A percentile compares a stretch with the other conserved stretches of the same genome.
phyloP scores from a whole-genome alignment of 2,888 invertebrate genomes.

The Hesperia comma region DNA sequence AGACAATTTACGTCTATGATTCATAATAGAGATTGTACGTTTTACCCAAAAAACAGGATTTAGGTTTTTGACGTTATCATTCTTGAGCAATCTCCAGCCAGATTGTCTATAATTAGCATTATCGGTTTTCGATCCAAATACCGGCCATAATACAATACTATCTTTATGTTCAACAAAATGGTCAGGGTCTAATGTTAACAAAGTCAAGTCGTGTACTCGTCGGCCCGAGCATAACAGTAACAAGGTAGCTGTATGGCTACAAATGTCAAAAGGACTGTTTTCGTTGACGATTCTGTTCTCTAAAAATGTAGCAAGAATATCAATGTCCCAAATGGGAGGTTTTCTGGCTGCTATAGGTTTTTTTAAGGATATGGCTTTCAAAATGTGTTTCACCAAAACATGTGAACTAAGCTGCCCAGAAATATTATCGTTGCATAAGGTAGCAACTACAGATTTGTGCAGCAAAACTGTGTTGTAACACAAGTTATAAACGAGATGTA shows the following conservation, averaged over 20 bases:
- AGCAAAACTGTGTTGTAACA: constrained; percentile 41
- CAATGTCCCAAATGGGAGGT: constrained; percentile 23
- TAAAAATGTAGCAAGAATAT: not conserved
- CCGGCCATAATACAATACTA: constrained; percentile 20
- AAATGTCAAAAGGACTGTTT: not conserved
- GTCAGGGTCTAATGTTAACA: not conserved
- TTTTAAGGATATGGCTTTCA: constrained; percentile 37
- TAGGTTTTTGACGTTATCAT: constrained; percentile 20
- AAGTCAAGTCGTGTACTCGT: constrained; percentile 14
- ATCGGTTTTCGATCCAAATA: constrained; percentile 31
- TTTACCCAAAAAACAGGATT: constrained; percentile 29
- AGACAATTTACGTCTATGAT: constrained; percentile 10
- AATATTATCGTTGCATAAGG: constrained; percentile 36
- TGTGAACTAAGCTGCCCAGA: constrained; percentile 34
- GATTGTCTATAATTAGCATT: constrained; percentile 25
- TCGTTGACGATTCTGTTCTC: not conserved
- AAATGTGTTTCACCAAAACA: constrained; percentile 37
- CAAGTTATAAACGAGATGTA: constrained; percentile 35
- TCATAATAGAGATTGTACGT: not conserved
- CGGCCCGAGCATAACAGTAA: constrained; percentile 12
- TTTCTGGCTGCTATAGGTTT: constrained; percentile 9
- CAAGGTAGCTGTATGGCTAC: constrained; percentile 23
- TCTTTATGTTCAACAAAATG: constrained; percentile 14
- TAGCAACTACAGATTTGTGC: constrained; percentile 42
- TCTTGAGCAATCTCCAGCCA: constrained; percentile 28